A percentile compares a stretch with the other conserved stretches of the same genome.
phyloP scores from a whole-genome alignment of 2,888 invertebrate species.

The Leptothorax acervorum region DNA sequence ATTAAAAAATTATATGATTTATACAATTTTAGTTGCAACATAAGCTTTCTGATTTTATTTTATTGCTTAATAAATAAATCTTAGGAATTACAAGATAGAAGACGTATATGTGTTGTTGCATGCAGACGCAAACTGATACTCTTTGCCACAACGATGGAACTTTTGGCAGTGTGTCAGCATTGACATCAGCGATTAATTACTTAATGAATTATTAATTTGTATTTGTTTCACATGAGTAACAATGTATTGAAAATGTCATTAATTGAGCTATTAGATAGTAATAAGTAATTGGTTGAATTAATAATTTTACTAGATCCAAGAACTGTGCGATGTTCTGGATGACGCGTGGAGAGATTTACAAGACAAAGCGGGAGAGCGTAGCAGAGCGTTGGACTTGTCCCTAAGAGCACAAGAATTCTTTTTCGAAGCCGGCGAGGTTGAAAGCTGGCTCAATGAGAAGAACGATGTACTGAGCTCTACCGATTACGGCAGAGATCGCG shows the following conservation, averaged over 20 bases:
- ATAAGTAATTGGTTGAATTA: constrained; percentile 36
- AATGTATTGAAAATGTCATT: constrained; percentile 21
- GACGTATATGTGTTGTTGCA: constrained; percentile 25
- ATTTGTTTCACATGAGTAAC: constrained; percentile 29
- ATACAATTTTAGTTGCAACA: constrained; percentile 18
- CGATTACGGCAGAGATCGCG: constrained; percentile 95
- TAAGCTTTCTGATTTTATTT: constrained; percentile 17
- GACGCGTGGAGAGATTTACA: constrained; percentile 92
- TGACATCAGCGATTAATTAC: constrained; percentile 21
- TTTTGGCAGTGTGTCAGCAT: constrained; percentile 18
- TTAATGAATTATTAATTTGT: constrained; percentile 3
- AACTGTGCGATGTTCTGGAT: constrained; percentile 91
- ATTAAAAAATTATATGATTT: not conserved
- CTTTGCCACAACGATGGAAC: constrained; percentile 2
- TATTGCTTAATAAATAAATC: constrained; percentile 9
- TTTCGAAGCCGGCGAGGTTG: constrained; percentile 96
- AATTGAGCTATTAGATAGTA: not conserved
- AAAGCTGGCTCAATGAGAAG: constrained; percentile 96
- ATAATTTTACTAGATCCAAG: constrained; percentile 88
- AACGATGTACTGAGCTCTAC: constrained; percentile 93
- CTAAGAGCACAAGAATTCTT: constrained; percentile 96
- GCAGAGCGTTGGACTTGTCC: constrained; percentile 93
- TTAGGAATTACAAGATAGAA: not conserved
- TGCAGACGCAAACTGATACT: constrained; percentile 44
- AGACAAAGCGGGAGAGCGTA: constrained; percentile 90